Conservation (phyloP, 1,140 invertebrate genomes). For the Megalopta genalis region DNA sequence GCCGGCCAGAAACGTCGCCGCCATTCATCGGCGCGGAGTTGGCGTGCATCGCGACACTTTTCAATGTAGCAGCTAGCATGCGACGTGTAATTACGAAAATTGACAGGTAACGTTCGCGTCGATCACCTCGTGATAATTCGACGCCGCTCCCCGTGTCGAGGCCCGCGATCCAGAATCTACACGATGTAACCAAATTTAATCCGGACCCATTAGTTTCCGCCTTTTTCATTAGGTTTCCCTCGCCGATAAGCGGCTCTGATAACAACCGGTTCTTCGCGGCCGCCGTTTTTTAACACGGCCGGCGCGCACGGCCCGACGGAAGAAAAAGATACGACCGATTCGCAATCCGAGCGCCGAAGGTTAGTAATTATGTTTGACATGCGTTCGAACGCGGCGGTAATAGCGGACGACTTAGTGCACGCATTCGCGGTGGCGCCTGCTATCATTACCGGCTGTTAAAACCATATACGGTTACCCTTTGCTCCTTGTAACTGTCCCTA, state of each 20-base stretch:
- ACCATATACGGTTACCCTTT: background rate
- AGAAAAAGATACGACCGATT: background rate
- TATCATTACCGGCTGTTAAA: background rate
- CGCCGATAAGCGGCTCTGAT: background rate
- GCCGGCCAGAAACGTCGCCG: constrained; percentile 18
- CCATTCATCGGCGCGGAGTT: constrained; percentile 48
- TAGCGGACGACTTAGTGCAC: background rate
- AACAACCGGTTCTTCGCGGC: background rate
- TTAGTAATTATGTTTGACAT: constrained; percentile 7
- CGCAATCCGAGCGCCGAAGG: background rate
- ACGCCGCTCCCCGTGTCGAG: constrained; percentile 31
- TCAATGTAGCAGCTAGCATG: constrained; percentile 18
- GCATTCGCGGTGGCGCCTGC: background rate
- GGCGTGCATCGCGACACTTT: constrained; percentile 43
- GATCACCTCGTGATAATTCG: constrained; percentile 40
- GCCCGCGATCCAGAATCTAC: constrained; percentile 31
- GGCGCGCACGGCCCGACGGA: too few relatives aligned
- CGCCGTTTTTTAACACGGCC: background rate
- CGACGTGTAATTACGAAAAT: constrained; percentile 56
- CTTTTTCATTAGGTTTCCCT: constrained; percentile 24
- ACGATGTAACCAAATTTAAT: constrained; percentile 45
- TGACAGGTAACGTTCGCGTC: constrained; percentile 48
- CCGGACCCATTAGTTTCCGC: constrained; percentile 31
- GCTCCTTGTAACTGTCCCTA: background rate
- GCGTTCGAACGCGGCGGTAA: background rate